Evolutionary conservation across 2,113 vertebrate genomes (phyloP).

Genomic region (Anhinga rufa): DNA sequence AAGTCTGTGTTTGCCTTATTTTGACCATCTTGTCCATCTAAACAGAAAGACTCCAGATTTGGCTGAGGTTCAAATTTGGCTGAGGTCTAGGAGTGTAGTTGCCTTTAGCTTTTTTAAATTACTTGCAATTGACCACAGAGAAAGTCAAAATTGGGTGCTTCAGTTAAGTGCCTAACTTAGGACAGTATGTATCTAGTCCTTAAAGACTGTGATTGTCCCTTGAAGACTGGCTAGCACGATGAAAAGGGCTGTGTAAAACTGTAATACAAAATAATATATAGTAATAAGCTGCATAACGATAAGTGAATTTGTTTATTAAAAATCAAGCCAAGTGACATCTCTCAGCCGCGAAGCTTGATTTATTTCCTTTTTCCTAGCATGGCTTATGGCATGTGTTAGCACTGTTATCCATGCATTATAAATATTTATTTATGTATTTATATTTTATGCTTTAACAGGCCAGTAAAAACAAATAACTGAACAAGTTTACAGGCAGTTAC

Average conservation of each 20-base stretch:
- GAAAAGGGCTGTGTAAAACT: neutral
- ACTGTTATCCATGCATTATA: conserved; percentile 54
- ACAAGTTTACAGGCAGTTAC: conserved; percentile 62
- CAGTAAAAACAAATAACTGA: conserved; percentile 61
- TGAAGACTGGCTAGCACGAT: neutral
- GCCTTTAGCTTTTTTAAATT: neutral
- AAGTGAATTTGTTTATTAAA: conserved; percentile 32
- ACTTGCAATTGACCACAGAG: neutral
- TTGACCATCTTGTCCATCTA: neutral
- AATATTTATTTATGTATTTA: conserved; percentile 69
- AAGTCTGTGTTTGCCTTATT: neutral
- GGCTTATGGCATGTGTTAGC: neutral
- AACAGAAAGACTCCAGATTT: neutral
- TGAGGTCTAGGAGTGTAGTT: neutral
- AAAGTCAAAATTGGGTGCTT: neutral
- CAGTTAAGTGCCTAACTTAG: neutral
- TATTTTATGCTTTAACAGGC: conserved; percentile 59
- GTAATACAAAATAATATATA: neutral
- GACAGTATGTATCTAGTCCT: neutral
- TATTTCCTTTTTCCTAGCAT: conserved; percentile 5
- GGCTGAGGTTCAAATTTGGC: neutral
- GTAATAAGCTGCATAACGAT: neutral
- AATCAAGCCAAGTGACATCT: conserved; percentile 2
- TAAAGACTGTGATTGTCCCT: neutral
- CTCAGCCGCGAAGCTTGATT: neutral